Percentiles rank a stretch among this genome's conserved stretches.
phyloP scores from a whole-genome alignment of 2,888 invertebrate species.

The Caprella mutica region DNA sequence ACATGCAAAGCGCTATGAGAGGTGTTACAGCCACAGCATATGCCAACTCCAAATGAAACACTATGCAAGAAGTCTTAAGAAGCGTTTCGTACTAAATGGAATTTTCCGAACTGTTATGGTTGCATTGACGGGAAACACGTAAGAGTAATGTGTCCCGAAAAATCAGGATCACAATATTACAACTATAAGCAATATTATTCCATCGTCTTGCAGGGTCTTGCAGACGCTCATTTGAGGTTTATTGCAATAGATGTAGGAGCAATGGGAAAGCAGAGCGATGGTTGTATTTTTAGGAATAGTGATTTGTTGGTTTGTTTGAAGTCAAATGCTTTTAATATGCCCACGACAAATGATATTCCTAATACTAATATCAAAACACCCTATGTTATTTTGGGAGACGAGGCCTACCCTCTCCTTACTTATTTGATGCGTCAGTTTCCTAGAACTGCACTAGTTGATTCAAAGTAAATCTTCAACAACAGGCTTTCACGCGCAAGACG shows the following conservation, averaged over 20 bases:
- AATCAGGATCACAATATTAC: background rate
- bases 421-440: background rate
- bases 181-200: background rate
- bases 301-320: background rate
- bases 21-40: background rate
- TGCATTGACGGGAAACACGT: background rate
- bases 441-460: background rate
- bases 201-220: background rate
- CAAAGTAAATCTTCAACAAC: conserved; percentile 1
- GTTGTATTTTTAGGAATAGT: too few species aligned
- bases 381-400: background rate
- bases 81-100: background rate
- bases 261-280: background rate
- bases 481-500: background rate
- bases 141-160: background rate
- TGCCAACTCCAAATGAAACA: background rate
- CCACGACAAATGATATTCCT: background rate
- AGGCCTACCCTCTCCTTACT: conserved; percentile 1
- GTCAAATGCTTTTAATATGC: background rate
- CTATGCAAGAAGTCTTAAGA: background rate
- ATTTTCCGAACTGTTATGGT: conserved; percentile 3
- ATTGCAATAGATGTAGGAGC: background rate
- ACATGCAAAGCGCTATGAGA: background rate
- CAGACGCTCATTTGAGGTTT: background rate
- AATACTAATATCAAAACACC: background rate